phyloP scores from a whole-genome alignment of 2,113 vertebrate species.

The Heterochromis multidens region DNA sequence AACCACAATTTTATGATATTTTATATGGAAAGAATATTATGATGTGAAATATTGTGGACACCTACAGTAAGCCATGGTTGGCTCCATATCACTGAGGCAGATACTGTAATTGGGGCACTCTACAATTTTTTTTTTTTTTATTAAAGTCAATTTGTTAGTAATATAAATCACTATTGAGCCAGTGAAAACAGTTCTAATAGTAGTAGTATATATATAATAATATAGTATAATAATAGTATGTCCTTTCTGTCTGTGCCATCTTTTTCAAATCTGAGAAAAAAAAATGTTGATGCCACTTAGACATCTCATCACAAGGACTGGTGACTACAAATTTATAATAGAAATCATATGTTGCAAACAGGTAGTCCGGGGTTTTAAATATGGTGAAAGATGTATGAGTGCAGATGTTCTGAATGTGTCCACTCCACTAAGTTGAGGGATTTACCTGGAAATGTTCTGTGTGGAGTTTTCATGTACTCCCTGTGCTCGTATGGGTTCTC shows the following conservation, averaged over 20 bases:
- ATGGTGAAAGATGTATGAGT: not conserved
- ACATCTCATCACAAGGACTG: not conserved
- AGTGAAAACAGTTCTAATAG: not conserved
- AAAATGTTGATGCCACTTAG: no score
- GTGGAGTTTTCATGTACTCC: not conserved
- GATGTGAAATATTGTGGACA: not conserved
- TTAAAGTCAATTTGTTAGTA: not conserved
- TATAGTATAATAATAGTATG: no score
- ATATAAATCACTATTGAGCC: not conserved
- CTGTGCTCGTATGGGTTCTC: not conserved
- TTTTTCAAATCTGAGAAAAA: not conserved
- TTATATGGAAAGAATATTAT: not conserved
- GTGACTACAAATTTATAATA: not conserved
- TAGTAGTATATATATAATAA: no score
- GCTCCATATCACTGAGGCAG: not conserved
- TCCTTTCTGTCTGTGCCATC: not conserved
- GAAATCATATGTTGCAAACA: not conserved
- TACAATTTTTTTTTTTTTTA: not conserved
- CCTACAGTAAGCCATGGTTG: not conserved
- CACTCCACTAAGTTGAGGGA: not conserved
- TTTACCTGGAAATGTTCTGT: not conserved
- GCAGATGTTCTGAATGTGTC: not conserved
- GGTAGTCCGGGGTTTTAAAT: not conserved
- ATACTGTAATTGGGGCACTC: not conserved
- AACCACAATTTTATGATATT: not conserved